Evolutionary conservation across 2,797 vertebrate species (phyloP).

Genomic region (Falco concolor): DNA sequence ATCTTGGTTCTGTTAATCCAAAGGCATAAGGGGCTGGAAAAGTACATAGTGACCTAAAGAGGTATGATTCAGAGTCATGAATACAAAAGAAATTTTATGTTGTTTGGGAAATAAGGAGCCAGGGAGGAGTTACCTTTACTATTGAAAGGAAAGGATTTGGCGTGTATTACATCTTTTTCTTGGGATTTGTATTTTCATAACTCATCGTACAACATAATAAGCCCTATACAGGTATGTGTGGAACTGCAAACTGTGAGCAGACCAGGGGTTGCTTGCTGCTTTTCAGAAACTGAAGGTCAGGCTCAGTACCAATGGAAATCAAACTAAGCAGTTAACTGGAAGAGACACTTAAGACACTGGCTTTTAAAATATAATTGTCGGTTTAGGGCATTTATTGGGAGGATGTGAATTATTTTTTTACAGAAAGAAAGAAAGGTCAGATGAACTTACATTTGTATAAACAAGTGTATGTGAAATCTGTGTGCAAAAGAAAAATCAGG

Average conservation of each 20-base stretch:
- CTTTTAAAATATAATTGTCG: background rate
- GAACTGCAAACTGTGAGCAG: background rate
- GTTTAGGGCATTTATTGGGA: background rate
- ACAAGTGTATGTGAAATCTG: background rate
- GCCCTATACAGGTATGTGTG: background rate
- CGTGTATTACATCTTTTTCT: background rate
- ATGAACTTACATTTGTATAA: background rate
- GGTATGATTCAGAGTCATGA: background rate
- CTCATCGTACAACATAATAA: rapidly evolving
- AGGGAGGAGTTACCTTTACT: background rate
- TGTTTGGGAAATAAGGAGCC: background rate
- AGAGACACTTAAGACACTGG: background rate
- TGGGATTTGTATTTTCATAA: background rate
- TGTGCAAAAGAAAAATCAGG: background rate
- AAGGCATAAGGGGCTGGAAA: background rate
- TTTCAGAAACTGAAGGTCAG: background rate
- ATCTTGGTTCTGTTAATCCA: background rate
- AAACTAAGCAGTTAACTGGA: background rate
- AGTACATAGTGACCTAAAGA: background rate
- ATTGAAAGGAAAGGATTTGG: background rate
- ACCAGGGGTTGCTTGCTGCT: background rate
- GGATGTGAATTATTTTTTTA: background rate
- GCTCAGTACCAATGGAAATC: background rate
- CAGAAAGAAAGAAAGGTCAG: background rate
- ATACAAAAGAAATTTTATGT: background rate